These are phyloP conservation scores for Fistularia commersonii DNA, from an alignment of 2,797 vertebrate species.

Conservation along the genomic window DNA sequence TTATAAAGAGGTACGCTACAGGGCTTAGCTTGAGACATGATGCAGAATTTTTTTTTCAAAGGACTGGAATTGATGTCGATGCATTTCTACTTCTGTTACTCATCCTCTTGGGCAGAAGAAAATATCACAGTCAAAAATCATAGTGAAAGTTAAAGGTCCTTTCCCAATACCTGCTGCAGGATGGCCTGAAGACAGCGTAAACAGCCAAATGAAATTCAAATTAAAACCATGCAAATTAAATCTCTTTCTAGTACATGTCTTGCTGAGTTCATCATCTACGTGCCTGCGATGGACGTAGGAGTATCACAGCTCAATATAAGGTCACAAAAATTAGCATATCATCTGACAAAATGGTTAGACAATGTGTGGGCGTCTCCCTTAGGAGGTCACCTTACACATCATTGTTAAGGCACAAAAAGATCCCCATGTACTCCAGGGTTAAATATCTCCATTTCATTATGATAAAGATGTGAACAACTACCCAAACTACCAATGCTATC, in stretches of 20 bases:
- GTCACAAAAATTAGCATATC: slow-evolving; percentile 79
- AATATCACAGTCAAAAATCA: no score
- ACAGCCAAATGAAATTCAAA: slow-evolving; percentile 9
- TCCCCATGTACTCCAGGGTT: slow-evolving; percentile 65
- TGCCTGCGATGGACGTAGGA: slow-evolving; percentile 55
- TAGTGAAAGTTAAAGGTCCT: no score
- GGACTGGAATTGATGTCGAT: background rate
- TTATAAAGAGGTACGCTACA: slow-evolving; percentile 63
- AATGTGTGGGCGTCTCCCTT: slow-evolving; percentile 70
- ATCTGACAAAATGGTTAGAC: slow-evolving; percentile 73
- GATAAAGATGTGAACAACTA: slow-evolving; percentile 77
- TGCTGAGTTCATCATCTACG: slow-evolving; percentile 45
- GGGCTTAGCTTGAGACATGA: slow-evolving; percentile 33
- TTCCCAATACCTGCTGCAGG: no score
- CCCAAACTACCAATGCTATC: slow-evolving; percentile 56
- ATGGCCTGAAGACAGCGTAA: no score
- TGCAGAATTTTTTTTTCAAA: slow-evolving; percentile 19
- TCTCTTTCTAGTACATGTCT: slow-evolving; percentile 4
- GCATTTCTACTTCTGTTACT: background rate
- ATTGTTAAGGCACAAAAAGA: slow-evolving; percentile 63
- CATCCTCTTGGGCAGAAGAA: background rate
- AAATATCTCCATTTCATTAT: slow-evolving; percentile 82
- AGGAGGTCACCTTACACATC: slow-evolving; percentile 77
- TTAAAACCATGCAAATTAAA: slow-evolving; percentile 26
- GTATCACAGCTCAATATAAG: slow-evolving; percentile 65